Percentiles rank a stretch among this genome's conserved stretches.
These are phyloP conservation scores for Montipora cactus DNA, from an alignment of 64 coral and sea anemone genomes.

Conservation along the genomic window DNA sequence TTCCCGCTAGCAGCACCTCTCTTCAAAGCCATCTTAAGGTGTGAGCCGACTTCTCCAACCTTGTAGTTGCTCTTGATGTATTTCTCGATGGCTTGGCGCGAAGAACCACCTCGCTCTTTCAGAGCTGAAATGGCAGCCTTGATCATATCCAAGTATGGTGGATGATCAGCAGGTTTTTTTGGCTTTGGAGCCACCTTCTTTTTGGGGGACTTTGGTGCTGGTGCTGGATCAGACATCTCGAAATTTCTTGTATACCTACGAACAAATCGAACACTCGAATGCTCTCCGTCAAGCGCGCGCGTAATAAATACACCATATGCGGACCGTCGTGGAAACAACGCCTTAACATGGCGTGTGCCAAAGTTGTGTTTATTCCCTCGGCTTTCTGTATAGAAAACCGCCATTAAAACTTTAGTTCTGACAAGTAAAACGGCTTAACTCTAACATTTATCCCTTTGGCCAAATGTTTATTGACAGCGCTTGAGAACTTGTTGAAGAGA, in stretches of 20 bases:
- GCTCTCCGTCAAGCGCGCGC: neutral
- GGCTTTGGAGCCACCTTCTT: neutral
- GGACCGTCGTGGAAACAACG: neutral
- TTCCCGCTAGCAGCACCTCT: neutral
- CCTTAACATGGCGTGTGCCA: neutral
- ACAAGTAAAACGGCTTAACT: neutral
- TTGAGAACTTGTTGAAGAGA: neutral
- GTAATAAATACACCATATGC: neutral
- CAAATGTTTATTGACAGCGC: neutral
- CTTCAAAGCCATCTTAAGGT: conserved; percentile 15
- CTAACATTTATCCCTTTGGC: neutral
- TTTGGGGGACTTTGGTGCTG: neutral
- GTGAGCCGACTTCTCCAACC: neutral
- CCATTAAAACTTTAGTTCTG: neutral
- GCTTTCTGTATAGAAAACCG: neutral
- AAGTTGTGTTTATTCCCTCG: neutral
- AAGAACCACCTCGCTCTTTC: conserved; percentile 32
- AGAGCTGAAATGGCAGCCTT: conserved; percentile 5
- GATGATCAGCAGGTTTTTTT: conserved; percentile 15
- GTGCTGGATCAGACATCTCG: conserved; percentile 10
- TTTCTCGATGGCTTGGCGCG: conserved; percentile 44
- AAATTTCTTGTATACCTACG: neutral
- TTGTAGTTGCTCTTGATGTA: conserved; percentile 51
- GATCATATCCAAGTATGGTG: conserved; percentile 34
- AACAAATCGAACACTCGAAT: neutral